Evolutionary conservation across 2,888 invertebrate species (phyloP).

Genomic region (Lasioglossum zephyrum): DNA sequence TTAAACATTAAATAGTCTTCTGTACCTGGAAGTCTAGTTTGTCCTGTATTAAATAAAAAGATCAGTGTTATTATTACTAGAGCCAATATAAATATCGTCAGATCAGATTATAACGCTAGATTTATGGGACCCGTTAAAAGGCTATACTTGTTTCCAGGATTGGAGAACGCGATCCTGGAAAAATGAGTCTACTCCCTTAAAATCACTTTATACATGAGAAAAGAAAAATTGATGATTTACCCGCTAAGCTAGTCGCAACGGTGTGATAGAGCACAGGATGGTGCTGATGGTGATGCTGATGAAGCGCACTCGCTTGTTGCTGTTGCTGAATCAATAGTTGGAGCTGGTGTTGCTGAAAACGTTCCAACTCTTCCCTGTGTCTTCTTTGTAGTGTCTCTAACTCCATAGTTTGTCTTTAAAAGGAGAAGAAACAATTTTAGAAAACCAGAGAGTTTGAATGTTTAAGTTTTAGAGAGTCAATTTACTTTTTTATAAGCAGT

Average conservation of each 20-base stretch:
- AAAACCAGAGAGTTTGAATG: not conserved
- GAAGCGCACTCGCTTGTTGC: constrained; percentile 82
- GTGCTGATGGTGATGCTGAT: constrained; percentile 82
- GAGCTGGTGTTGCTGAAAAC: constrained; percentile 82
- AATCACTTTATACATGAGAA: not conserved
- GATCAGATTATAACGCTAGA: not conserved
- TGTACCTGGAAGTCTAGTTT: constrained; percentile 79
- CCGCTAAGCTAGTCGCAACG: constrained; percentile 77
- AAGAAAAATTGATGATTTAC: constrained; percentile 64
- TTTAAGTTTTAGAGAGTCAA: constrained; percentile 2
- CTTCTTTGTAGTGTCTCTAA: constrained; percentile 84
- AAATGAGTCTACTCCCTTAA: not conserved
- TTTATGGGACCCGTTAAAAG: not conserved
- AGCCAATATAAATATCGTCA: not conserved
- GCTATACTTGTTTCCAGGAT: too few relatives aligned
- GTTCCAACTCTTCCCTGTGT: constrained; percentile 83
- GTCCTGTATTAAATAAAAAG: constrained; percentile 68
- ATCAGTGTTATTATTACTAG: constrained; percentile 38
- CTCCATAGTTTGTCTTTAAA: constrained; percentile 84
- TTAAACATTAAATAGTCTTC: constrained; percentile 82
- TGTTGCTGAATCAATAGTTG: constrained; percentile 82
- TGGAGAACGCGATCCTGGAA: too few relatives aligned
- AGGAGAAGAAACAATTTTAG: not conserved
- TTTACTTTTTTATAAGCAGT: constrained; percentile 81
- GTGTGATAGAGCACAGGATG: constrained; percentile 82